phyloP scores from a whole-genome alignment of 1,140 invertebrate genomes.

The Thalassaphorura encarpata region DNA sequence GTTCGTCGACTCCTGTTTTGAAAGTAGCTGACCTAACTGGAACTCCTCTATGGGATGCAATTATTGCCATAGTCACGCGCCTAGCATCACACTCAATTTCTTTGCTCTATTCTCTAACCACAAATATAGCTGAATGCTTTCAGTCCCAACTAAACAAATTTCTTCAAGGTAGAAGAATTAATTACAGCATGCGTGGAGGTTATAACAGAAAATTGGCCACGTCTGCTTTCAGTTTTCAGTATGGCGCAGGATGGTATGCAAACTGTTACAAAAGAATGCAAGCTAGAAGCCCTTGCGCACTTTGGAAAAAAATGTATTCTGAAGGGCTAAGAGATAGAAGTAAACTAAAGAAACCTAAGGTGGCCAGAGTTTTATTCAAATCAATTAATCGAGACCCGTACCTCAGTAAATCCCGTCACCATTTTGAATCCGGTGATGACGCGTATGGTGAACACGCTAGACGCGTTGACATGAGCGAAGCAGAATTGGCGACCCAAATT shows the following conservation, averaged over 20 bases:
- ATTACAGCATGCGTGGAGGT: slow-evolving; percentile 31
- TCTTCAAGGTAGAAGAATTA: slow-evolving; percentile 37
- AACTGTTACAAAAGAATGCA: background rate
- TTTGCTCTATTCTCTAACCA: slow-evolving; percentile 34
- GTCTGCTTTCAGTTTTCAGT: background rate
- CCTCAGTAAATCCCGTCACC: too few relatives aligned
- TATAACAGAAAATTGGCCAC: slow-evolving; percentile 25
- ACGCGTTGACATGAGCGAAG: too few relatives aligned
- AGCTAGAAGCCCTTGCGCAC: background rate
- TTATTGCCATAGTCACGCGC: too few relatives aligned
- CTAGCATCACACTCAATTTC: slow-evolving; percentile 23
- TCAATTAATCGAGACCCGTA: too few relatives aligned
- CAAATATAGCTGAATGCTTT: slow-evolving; percentile 38
- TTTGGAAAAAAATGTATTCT: background rate
- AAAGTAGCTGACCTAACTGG: too few relatives aligned
- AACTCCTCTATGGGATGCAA: too few relatives aligned
- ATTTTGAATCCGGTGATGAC: too few relatives aligned
- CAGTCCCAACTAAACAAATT: slow-evolving; percentile 35
- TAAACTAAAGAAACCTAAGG: background rate
- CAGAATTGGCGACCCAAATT: too few relatives aligned
- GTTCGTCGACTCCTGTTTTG: too few relatives aligned
- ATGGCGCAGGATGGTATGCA: background rate
- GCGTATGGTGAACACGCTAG: too few relatives aligned
- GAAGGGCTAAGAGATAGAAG: background rate
- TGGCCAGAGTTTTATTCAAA: too few relatives aligned